Conservation (phyloP, 2,888 invertebrate species). For the Druceiella hillmani region DNA sequence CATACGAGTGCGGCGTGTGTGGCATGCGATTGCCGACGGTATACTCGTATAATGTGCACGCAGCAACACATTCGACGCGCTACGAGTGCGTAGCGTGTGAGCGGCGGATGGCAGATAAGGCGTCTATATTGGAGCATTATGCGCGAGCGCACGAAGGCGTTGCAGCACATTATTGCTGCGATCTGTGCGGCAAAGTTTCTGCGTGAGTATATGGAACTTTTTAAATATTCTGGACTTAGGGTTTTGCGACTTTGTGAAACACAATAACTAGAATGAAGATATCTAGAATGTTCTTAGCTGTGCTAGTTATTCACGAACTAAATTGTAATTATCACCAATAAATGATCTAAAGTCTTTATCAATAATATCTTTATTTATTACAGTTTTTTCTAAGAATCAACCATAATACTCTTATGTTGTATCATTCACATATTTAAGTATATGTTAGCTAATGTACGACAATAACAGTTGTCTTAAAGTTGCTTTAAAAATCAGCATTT, state of each 20-base stretch:
- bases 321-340: too few species aligned
- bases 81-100: conserved; percentile 32
- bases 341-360: too few species aligned
- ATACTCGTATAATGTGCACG: conserved; percentile 38
- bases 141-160: conserved; percentile 39
- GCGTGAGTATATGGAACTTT: conserved; percentile 30
- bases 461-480: too few species aligned
- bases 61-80: conserved; percentile 36
- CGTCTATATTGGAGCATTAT: conserved; percentile 34
- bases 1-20: conserved; percentile 36
- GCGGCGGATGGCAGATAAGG: neutral
- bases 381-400: too few species aligned
- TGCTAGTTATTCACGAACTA: too few species aligned
- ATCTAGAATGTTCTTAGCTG: too few species aligned
- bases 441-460: too few species aligned
- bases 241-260: neutral
- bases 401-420: too few species aligned
- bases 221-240: neutral
- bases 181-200: conserved; percentile 39
- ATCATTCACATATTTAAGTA: too few species aligned
- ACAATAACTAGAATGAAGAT: too few species aligned
- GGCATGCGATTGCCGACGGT: conserved; percentile 36
- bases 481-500: too few species aligned
- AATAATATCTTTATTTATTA: too few species aligned
- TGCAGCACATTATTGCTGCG: conserved; percentile 34